A percentile compares a stretch with the other conserved stretches of the same genome.
Evolutionary conservation across 2,888 invertebrate genomes (phyloP).

Genomic region (Amphipyra berbera): DNA sequence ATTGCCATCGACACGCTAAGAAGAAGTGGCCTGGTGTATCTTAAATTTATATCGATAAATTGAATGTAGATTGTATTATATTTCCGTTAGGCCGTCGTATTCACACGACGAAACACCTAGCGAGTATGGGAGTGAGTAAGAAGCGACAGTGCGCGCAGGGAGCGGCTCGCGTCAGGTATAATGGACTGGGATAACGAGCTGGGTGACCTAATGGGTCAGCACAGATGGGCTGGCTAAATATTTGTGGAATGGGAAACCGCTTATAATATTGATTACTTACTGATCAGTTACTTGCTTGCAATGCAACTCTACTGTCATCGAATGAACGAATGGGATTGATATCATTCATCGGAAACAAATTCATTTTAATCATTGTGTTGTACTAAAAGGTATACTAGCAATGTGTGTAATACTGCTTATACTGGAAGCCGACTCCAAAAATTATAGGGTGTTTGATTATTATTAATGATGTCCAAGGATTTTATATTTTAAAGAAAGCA

Average conservation of each 20-base stretch:
- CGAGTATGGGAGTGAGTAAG: conserved; percentile 43
- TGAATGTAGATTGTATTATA: conserved; percentile 5
- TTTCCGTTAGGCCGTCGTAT: conserved; percentile 48
- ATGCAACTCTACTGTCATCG: conserved; percentile 34
- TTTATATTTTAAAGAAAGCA: too few relatives aligned
- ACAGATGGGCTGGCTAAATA: conserved; percentile 16
- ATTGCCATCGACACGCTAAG: too few relatives aligned
- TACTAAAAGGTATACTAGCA: conserved; percentile 74
- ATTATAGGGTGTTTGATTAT: too few relatives aligned
- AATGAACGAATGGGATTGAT: conserved; percentile 41
- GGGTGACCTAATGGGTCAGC: neutral
- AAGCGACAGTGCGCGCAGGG: conserved; percentile 19
- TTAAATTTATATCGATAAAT: too few relatives aligned
- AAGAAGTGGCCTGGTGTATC: too few relatives aligned
- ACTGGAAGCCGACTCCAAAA: too few relatives aligned
- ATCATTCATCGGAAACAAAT: conserved; percentile 35
- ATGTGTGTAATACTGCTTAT: conserved; percentile 9
- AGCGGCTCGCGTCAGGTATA: conserved; percentile 44
- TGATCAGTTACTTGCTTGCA: conserved; percentile 38
- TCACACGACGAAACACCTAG: conserved; percentile 49
- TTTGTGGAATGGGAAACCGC: conserved; percentile 50
- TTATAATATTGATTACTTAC: conserved; percentile 35
- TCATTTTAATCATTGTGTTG: conserved; percentile 55
- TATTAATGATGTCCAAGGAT: neutral
- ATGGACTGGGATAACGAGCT: conserved; percentile 21